Percentiles rank a stretch among this genome's conserved stretches.
Evolutionary conservation across 2,888 invertebrate genomes (phyloP).

Genomic region (Chelonus formosanus): DNA sequence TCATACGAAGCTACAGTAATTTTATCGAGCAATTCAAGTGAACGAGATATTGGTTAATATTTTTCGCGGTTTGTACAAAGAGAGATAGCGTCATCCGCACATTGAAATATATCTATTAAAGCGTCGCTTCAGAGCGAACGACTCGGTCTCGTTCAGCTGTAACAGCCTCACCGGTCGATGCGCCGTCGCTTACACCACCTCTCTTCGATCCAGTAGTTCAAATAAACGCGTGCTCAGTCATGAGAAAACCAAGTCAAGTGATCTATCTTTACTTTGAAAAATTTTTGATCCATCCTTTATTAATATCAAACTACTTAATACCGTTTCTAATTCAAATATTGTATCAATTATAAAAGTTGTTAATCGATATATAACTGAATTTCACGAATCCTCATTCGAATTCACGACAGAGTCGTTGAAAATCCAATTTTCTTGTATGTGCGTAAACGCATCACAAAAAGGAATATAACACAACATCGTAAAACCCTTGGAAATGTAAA

Average conservation of each 20-base stretch:
- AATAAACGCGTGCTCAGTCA: slow-evolving; percentile 19
- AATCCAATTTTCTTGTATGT: too few relatives aligned
- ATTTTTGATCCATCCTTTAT: neutral
- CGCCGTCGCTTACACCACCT: slow-evolving; percentile 8
- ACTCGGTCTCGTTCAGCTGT: slow-evolving; percentile 7
- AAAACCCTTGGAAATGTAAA: too few relatives aligned
- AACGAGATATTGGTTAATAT: slow-evolving; percentile 3
- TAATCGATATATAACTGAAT: too few relatives aligned
- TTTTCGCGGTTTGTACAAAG: slow-evolving; percentile 9
- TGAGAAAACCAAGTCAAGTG: slow-evolving; percentile 19
- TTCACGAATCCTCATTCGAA: too few relatives aligned
- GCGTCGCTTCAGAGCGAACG: slow-evolving; percentile 9
- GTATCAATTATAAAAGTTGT: too few relatives aligned
- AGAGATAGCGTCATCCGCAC: slow-evolving; percentile 19
- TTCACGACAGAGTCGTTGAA: too few relatives aligned
- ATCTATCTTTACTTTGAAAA: neutral
- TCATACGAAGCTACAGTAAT: neutral
- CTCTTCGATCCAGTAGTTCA: slow-evolving; percentile 19
- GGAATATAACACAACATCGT: too few relatives aligned
- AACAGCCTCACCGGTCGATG: slow-evolving; percentile 14
- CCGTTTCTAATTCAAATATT: neutral
- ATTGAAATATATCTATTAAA: slow-evolving; percentile 16
- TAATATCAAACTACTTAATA: neutral
- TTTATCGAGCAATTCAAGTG: neutral
- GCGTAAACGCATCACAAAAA: too few relatives aligned